These are phyloP conservation scores for Uropetala carovei DNA, from an alignment of 2,888 invertebrate genomes.

Conservation along the genomic window DNA sequence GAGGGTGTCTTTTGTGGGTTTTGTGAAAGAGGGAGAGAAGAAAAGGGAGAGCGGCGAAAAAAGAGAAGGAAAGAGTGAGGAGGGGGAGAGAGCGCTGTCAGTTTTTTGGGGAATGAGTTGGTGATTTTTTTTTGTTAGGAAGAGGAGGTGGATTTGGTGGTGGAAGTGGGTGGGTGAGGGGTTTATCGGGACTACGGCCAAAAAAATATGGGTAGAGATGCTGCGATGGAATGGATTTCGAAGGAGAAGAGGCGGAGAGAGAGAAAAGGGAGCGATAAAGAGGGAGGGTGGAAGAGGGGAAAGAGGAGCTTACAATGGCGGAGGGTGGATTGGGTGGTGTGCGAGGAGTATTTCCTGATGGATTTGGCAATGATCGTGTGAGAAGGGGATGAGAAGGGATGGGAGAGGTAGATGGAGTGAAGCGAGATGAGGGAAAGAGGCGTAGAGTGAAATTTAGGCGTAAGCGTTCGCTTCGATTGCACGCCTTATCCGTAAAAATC, in stretches of 20 bases:
- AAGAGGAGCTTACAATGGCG: background rate
- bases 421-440: no score
- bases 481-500: no score
- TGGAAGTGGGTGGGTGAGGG: background rate
- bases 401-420: no score
- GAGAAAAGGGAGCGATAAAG: no score
- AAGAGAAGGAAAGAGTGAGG: background rate
- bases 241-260: no score
- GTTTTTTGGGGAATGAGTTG: background rate
- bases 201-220: background rate
- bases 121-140: background rate
- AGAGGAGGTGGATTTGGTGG: no score
- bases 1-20: background rate
- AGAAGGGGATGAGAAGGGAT: no score
- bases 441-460: no score
- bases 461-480: no score
- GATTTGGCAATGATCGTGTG: no score
- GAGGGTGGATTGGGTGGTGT: background rate
- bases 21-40: background rate
- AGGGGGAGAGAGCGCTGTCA: background rate
- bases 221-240: no score
- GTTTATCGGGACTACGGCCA: conserved; percentile 1
- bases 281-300: background rate
- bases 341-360: no score
- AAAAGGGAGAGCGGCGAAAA: background rate